Conservation (phyloP, 2,113 vertebrate genomes). For the Stomatorhinus ivindoensis region DNA sequence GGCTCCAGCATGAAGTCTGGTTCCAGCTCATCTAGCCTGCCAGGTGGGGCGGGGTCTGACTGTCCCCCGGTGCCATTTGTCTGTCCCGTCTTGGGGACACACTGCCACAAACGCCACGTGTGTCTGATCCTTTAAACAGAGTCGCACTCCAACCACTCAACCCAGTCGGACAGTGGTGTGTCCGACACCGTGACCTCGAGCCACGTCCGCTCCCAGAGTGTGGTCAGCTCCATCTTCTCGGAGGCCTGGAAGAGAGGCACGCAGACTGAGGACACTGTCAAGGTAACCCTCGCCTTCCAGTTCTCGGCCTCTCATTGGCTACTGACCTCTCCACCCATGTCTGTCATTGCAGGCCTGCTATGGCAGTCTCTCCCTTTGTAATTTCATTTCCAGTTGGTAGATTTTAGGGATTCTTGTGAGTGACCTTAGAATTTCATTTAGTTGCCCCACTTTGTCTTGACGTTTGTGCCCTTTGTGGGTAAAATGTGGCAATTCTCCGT, state of each 20-base stretch:
- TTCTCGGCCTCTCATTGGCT: background rate
- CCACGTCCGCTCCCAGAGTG: constrained; percentile 86
- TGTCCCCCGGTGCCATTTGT: background rate
- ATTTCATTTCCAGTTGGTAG: background rate
- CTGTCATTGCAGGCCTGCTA: background rate
- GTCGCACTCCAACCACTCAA: constrained; percentile 92
- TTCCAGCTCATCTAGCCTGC: constrained; percentile 93
- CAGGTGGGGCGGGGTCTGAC: constrained; percentile 65
- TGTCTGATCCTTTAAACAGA: constrained; percentile 46
- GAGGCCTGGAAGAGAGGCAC: constrained; percentile 96
- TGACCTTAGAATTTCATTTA: background rate
- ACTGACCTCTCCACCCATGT: background rate
- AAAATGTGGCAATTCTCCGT: background rate
- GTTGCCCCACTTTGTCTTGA: background rate
- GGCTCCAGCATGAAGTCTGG: constrained; percentile 95
- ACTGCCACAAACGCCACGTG: background rate
- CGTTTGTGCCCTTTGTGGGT: background rate
- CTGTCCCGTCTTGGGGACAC: background rate
- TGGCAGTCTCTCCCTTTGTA: background rate
- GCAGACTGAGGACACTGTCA: constrained; percentile 77
- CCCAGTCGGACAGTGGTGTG: constrained; percentile 93
- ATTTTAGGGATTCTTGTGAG: background rate
- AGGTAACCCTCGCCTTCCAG: constrained; percentile 58
- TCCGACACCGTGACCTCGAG: constrained; percentile 80
- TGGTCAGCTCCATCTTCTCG: constrained; percentile 94